A percentile compares a stretch with the other conserved stretches of the same genome.
These are phyloP conservation scores for Caenorhabditis tropicalis DNA, from an alignment of 1,140 invertebrate genomes.

Conservation along the genomic window DNA sequence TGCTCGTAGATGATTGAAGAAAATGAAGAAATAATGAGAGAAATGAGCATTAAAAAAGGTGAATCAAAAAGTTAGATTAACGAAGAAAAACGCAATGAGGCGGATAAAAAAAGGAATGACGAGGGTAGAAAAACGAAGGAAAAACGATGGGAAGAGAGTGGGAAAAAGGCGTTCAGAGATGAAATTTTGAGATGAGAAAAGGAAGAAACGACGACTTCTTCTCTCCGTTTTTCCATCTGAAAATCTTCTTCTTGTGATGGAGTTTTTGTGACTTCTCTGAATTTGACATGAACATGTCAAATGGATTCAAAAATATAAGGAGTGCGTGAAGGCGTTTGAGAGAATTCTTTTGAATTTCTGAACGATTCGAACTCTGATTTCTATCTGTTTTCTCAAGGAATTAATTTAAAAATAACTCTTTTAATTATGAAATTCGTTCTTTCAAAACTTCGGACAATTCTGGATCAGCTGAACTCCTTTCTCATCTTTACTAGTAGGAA, in stretches of 20 bases:
- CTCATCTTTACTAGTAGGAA: no score
- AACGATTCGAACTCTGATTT: not conserved
- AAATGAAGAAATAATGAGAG: not conserved
- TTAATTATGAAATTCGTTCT: no score
- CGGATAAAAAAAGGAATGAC: not conserved
- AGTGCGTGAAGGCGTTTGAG: not conserved
- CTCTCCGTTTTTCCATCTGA: not conserved
- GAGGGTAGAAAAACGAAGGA: not conserved
- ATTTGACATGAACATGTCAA: slow-evolving; percentile 6
- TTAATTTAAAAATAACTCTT: no score
- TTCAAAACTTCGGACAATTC: no score
- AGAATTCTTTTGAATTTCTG: not conserved
- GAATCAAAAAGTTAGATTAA: not conserved
- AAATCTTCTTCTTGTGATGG: slow-evolving; percentile 39
- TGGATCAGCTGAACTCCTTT: no score
- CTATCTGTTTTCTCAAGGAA: not conserved
- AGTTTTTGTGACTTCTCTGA: not conserved
- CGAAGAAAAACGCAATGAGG: not conserved
- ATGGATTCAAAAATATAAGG: not conserved
- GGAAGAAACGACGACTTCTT: not conserved
- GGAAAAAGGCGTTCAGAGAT: slow-evolving; percentile 32
- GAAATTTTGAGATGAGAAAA: slow-evolving; percentile 40
- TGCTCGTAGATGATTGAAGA: not conserved
- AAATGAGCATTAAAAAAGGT: not conserved
- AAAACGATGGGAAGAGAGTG: not conserved